Base-by-base conservation (phyloP, 2,113 vertebrate genomes). In the Aphelocoma coerulescens region DNA sequence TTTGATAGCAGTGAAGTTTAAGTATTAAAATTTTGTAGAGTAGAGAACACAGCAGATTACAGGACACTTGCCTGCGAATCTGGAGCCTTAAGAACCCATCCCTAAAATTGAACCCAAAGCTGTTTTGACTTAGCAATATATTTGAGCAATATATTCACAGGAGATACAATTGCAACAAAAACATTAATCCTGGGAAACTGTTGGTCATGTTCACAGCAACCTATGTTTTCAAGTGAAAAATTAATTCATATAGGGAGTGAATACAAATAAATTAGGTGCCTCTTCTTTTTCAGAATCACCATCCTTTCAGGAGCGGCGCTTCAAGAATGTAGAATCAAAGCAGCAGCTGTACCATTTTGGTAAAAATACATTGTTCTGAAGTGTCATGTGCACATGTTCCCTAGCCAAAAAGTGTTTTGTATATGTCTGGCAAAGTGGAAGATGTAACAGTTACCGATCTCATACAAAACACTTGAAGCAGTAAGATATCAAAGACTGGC, bases 301-400 rank as follows among this genome's bases (percentile, higher is more conserved):
- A 8, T 49, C 32, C 9, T 63, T 51, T 69, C 49, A 28, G 16
- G 8, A 51, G 27, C 4, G 4, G 26, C 32, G 44, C 2, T 44
- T 44, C 13, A 41, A 51, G 9, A 75, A 75, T 7, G 30, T 13
- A 55, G 35, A 74, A 55, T 46, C 55, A 59, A 59, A 55, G 71
- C 3, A 74, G 41, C 28, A 76, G 35, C 39, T 48, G 16, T 22
- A 33, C 21, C 11, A 23, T 6, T 19, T 22, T 17, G 67, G 28
- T 33, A 30, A 69, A 69, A 83, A 44, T 2, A 33, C 19, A 2
- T 32, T 69, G 48, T 49, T 80, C n/a, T 39, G 32, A 76, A 67
- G 48, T 10, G 43, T 11, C 3, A 9, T 9, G 16, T 0, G 2
- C 28, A 39, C 2, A 0, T 18, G 14, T 37, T 76, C 35, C 39